Percentiles rank a stretch among this genome's conserved stretches.
phyloP scores from a whole-genome alignment of 2,797 vertebrate genomes.

The Nyctalus aviator region DNA sequence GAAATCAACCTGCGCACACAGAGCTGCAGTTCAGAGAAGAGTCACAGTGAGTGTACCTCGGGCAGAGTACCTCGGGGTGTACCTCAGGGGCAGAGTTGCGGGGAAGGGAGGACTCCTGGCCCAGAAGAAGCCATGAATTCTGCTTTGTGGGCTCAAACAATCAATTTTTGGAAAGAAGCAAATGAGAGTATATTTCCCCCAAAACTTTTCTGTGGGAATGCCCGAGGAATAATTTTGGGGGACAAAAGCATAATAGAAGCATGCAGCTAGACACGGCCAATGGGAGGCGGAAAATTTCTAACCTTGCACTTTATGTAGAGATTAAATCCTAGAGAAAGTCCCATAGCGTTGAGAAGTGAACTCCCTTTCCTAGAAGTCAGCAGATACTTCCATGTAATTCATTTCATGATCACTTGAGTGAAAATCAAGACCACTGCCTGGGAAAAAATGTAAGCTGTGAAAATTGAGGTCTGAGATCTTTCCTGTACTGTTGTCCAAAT shows the following conservation, averaged over 20 bases:
- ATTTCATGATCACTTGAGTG: not conserved
- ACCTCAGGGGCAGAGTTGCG: not conserved
- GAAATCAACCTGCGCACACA: not conserved
- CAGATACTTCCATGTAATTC: not conserved
- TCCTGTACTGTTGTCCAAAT: not conserved
- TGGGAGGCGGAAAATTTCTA: not conserved
- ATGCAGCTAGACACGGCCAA: not conserved
- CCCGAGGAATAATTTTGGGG: not conserved
- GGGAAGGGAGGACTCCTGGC: too few species aligned
- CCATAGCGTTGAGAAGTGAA: not conserved
- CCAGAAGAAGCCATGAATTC: not conserved
- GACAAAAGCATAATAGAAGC: not conserved
- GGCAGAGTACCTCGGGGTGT: too few species aligned
- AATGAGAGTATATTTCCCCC: not conserved
- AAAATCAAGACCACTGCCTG: not conserved
- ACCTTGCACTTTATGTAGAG: not conserved
- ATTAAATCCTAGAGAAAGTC: not conserved
- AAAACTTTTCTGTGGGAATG: not conserved
- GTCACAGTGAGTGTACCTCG: not conserved
- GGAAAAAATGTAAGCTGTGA: not conserved
- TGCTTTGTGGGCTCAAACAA: not conserved
- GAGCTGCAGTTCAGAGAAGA: not conserved
- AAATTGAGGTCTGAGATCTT: not conserved
- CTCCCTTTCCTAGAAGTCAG: not conserved
- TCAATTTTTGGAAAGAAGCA: constrained; percentile 22